A percentile compares a stretch with the other conserved stretches of the same genome.
These are phyloP conservation scores for Cataglyphis albicans DNA, from an alignment of 2,888 invertebrate species.

Conservation along the genomic window DNA sequence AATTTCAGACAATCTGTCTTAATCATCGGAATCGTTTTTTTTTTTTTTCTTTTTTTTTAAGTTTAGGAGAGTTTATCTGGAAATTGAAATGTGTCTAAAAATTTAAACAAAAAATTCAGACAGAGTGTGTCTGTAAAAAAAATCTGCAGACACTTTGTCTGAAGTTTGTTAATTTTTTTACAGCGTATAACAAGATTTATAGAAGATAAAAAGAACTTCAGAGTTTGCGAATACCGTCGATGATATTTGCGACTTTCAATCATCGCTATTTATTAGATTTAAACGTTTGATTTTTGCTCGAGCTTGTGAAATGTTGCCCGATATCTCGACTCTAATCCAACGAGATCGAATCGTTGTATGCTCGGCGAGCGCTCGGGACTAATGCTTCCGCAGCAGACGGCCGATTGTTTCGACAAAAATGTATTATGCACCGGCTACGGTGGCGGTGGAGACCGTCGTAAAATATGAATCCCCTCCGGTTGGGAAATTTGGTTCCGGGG, in stretches of 20 bases:
- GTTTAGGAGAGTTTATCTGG: too few relatives aligned
- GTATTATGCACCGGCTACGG: slow-evolving; percentile 57
- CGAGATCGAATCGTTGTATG: slow-evolving; percentile 45
- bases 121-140: too few relatives aligned
- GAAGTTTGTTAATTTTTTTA: too few relatives aligned
- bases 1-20: too few relatives aligned
- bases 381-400: slow-evolving; percentile 45
- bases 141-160: too few relatives aligned
- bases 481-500: slow-evolving; percentile 58
- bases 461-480: slow-evolving; percentile 60
- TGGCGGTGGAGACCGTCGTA: slow-evolving; percentile 44
- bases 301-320: neutral
- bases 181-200: neutral
- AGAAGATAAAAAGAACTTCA: neutral
- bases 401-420: slow-evolving; percentile 62
- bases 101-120: too few relatives aligned
- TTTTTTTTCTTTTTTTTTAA: too few relatives aligned
- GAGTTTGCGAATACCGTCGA: neutral
- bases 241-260: neutral
- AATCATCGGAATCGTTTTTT: too few relatives aligned
- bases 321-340: neutral
- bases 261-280: neutral
- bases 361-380: slow-evolving; percentile 12
- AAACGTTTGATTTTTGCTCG: neutral
- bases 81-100: too few relatives aligned